A percentile compares a stretch with the other conserved stretches of the same genome.
These are phyloP conservation scores for Anadara kagoshimensis DNA, from an alignment of 1,140 invertebrate species.

Conservation along the genomic window DNA sequence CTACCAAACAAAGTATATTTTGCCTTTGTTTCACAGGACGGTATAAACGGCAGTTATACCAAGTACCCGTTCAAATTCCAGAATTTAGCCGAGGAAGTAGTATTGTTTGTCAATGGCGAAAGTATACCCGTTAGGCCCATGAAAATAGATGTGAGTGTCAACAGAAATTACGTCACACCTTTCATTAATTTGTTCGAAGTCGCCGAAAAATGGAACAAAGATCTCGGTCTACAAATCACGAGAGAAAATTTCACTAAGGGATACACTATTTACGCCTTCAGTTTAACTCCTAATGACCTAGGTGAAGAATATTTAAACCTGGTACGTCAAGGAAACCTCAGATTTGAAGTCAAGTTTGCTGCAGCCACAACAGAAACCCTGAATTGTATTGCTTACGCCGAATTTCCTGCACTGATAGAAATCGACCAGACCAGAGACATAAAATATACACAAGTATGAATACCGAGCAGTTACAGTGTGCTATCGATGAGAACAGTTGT, in stretches of 20 bases:
- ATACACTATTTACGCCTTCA: conserved; percentile 15
- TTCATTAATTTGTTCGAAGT: conserved; percentile 19
- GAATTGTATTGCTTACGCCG: conserved; percentile 1
- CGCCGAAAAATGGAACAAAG: conserved; percentile 20
- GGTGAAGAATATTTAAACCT: conserved; percentile 30
- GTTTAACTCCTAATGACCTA: neutral
- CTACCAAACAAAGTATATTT: conserved; percentile 4
- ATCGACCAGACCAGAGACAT: conserved; percentile 20
- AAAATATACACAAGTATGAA: conserved; percentile 25
- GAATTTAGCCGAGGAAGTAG: neutral
- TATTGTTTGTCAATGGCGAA: conserved; percentile 23
- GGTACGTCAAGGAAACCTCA: conserved; percentile 13
- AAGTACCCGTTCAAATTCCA: conserved; percentile 24
- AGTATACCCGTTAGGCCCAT: conserved; percentile 8
- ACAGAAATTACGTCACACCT: conserved; percentile 8
- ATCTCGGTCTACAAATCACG: neutral
- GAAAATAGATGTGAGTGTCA: conserved; percentile 10
- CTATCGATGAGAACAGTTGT: neutral
- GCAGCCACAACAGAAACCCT: conserved; percentile 3
- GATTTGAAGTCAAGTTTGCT: conserved; percentile 21
- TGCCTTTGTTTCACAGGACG: conserved; percentile 20
- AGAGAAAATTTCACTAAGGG: conserved; percentile 9
- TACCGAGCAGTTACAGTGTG: conserved; percentile 5
- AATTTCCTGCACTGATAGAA: conserved; percentile 5
- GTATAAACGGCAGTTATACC: conserved; percentile 19